A percentile compares a stretch with the other conserved stretches of the same genome.
phyloP scores from a whole-genome alignment of 2,888 invertebrate species.

The Hydroisotoma schaefferi region DNA sequence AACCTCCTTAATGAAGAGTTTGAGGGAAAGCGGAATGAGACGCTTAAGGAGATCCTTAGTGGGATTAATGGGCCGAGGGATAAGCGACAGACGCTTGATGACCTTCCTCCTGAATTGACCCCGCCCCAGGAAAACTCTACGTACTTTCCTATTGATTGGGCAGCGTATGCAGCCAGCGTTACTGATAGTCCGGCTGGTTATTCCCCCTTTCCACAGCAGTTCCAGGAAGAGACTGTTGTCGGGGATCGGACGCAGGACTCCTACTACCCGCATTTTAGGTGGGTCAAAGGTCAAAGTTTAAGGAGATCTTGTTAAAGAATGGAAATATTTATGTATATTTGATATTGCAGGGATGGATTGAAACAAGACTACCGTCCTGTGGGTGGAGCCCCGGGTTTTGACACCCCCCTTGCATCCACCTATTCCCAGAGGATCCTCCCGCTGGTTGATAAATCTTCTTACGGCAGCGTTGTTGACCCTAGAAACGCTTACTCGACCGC shows the following conservation, averaged over 20 bases:
- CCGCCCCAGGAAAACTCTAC: constrained; percentile 46
- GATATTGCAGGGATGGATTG: too few species aligned
- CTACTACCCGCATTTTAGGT: not conserved
- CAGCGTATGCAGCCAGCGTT: too few species aligned
- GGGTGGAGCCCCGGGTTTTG: too few species aligned
- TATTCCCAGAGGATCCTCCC: too few species aligned
- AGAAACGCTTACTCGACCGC: not conserved
- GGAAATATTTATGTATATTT: too few species aligned
- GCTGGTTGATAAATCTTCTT: too few species aligned
- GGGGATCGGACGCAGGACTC: constrained; percentile 4
- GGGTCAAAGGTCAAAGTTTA: too few species aligned
- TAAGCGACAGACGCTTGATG: constrained; percentile 38
- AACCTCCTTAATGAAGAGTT: constrained; percentile 35
- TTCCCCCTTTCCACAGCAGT: too few species aligned
- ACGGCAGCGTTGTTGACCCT: not conserved
- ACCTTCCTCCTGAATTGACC: constrained; percentile 22
- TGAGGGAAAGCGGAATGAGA: constrained; percentile 41
- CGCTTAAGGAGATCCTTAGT: constrained; percentile 4
- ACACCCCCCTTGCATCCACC: too few species aligned
- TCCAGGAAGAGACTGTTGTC: constrained; percentile 15
- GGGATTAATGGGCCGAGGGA: constrained; percentile 33
- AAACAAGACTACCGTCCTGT: too few species aligned
- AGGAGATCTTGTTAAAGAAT: too few species aligned
- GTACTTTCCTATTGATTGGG: constrained; percentile 44
- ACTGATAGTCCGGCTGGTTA: too few species aligned